phyloP scores from a whole-genome alignment of 2,113 vertebrate genomes.

The Zeus faber region DNA sequence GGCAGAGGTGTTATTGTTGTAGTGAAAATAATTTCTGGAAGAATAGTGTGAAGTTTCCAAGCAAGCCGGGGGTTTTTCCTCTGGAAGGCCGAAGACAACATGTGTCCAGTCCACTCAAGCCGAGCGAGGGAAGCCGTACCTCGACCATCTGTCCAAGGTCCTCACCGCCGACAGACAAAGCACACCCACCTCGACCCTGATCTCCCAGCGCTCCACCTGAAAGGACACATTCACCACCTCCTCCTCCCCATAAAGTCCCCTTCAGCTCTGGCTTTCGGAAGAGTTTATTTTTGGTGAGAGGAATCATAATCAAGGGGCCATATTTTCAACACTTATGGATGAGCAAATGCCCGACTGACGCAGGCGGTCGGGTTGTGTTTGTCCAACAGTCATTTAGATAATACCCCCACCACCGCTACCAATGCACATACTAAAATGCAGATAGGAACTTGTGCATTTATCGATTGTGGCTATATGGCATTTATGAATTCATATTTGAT shows the following conservation, averaged over 20 bases:
- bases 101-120: constrained; percentile 26
- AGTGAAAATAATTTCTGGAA: no score
- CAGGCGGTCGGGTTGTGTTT: no score
- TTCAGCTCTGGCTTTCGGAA: constrained; percentile 18
- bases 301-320: constrained; percentile 19
- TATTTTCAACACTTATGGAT: background rate
- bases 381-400: constrained; percentile 20
- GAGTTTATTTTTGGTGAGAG: constrained; percentile 22
- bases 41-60: no score
- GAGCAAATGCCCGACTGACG: constrained; percentile 31
- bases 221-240: constrained; percentile 12
- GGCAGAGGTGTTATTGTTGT: no score
- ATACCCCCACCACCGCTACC: background rate
- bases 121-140: constrained; percentile 25
- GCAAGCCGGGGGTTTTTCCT: no score
- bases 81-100: no score
- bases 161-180: background rate
- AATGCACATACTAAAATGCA: no score
- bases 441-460: no score
- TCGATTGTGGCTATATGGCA: no score
- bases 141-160: constrained; percentile 37
- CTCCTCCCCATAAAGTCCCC: constrained; percentile 11
- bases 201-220: constrained; percentile 9
- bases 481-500: no score
- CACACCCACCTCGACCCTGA: background rate